Evolutionary conservation across 2,888 invertebrate genomes (phyloP).

Genomic region (Sesamia inferens): DNA sequence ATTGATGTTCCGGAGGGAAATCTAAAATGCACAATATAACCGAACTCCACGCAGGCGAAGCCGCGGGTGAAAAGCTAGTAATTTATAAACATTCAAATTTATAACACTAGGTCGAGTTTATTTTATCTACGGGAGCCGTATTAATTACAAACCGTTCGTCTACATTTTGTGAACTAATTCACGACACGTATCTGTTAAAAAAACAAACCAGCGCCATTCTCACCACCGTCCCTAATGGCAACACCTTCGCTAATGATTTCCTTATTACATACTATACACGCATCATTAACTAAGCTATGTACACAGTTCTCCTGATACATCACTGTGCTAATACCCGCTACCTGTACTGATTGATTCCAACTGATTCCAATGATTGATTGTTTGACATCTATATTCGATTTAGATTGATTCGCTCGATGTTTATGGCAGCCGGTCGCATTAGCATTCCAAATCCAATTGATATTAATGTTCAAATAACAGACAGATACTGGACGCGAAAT

Average conservation of each 20-base stretch:
- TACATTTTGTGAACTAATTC: background rate
- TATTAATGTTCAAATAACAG: conserved; percentile 45
- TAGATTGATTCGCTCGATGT: conserved; percentile 48
- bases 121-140: background rate
- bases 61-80: too few species aligned
- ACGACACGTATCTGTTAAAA: background rate
- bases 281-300: conserved; percentile 18
- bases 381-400: conserved; percentile 47
- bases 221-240: background rate
- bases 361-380: conserved; percentile 47
- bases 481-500: conserved; percentile 14
- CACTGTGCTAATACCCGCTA: background rate
- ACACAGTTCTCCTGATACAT: background rate
- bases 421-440: conserved; percentile 25
- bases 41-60: too few species aligned
- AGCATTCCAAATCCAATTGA: conserved; percentile 42
- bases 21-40: too few species aligned
- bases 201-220: background rate
- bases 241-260: conserved; percentile 27
- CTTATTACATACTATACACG: conserved; percentile 20
- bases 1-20: too few species aligned
- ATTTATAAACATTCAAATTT: too few species aligned
- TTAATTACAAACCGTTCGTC: background rate
- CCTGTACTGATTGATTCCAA: conserved; percentile 38
- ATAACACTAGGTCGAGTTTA: too few species aligned